Conservation (phyloP, 1,140 invertebrate species). For the Drosophila miranda region DNA sequence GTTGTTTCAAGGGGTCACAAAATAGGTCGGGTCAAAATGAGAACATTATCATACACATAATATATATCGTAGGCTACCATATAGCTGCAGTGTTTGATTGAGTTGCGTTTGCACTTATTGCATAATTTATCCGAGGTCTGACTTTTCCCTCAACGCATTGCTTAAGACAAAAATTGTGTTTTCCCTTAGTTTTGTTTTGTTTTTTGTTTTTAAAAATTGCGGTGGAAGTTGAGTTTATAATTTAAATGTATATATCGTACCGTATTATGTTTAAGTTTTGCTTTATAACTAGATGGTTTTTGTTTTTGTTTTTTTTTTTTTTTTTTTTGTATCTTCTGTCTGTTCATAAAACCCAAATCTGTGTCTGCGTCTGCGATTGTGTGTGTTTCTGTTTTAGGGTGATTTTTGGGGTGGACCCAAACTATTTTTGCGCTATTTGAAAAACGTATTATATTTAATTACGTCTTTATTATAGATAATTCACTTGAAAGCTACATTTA, state of each 20-base stretch:
- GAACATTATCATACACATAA: conserved; percentile 49
- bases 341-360: conserved; percentile 72
- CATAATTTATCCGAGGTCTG: conserved; percentile 56
- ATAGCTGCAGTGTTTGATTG: conserved; percentile 70
- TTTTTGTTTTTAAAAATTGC: conserved; percentile 70
- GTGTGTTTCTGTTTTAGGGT: conserved; percentile 3
- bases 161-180: conserved; percentile 79
- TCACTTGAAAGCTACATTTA: conserved; percentile 81
- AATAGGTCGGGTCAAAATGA: conserved; percentile 35
- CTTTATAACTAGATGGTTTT: conserved; percentile 69
- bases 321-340: no score
- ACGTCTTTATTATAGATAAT: conserved; percentile 71
- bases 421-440: conserved; percentile 43
- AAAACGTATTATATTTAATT: conserved; percentile 70
- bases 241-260: conserved; percentile 69
- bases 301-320: conserved; percentile 32
- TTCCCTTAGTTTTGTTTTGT: conserved; percentile 42
- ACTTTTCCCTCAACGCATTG: conserved; percentile 41
- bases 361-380: conserved; percentile 10
- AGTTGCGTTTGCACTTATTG: conserved; percentile 72
- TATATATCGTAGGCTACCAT: conserved; percentile 56
- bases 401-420: conserved; percentile 48
- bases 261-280: conserved; percentile 65
- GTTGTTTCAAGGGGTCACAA: conserved; percentile 12
- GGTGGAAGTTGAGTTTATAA: conserved; percentile 79